Evolutionary conservation across 2,797 vertebrate genomes (phyloP), one percentile per base, ranked within the genome.

Genomic region (Sebastes minor): DNA sequence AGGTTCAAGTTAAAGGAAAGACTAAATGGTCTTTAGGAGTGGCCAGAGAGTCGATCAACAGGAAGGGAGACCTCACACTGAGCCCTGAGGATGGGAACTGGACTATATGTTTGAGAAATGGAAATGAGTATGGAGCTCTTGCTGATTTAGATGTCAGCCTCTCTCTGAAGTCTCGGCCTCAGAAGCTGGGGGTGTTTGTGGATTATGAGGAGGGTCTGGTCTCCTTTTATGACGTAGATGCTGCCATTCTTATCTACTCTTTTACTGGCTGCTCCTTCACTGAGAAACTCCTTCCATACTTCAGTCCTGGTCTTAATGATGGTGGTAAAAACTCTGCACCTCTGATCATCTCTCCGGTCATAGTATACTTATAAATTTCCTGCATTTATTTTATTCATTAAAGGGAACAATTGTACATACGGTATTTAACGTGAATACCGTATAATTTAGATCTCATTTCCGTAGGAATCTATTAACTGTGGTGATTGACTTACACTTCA

Each of bases 71-170:
- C 2, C 14, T 53, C n/a, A 3, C 1, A 23, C 1, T 11, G 49
- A 23, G 49, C 2, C 42, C 28, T 68, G 6, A 16, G 20, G 1
- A 53, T 0, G 49, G 49, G 16, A 32, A 16, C 18, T 68, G 66
- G 28, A 33, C 5, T 9, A 3, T 52, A 52, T 3, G 16, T 4
- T 18, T 66, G 20, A 68, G 0, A 33, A 10, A 68, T 18, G 66
- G 49, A 55, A 23, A 55, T 10, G 4, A 68, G n/a, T 55, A 55
- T 5, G 0, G 5, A 6, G 49, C 49, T 33, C 0, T 2, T 23
- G 66, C 1, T 18, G 2, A 1, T 0, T n/a, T 12, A 1, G 0
- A 2, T 23, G 49, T 68, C 8, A 0, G 0, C 25, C 62, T 65
- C 35, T 65, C 62, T 42, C 0, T 42, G 38, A 42, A 42, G 38